Evolutionary conservation across 2,113 vertebrate genomes (phyloP).

Genomic region (Bostrychus sinensis): DNA sequence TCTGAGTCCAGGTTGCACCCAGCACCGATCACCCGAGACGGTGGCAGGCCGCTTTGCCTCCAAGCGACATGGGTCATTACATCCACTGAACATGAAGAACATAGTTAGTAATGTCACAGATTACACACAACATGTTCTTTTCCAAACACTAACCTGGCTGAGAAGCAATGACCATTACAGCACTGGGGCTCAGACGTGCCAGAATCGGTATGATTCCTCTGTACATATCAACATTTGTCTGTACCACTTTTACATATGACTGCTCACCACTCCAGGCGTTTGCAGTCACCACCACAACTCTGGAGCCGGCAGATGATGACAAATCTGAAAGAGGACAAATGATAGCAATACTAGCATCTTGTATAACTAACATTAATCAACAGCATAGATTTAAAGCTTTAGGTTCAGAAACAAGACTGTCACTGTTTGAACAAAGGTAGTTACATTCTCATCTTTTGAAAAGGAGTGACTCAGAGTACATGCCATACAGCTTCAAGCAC

Average conservation of each 20-base stretch:
- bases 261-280: constrained; percentile 90
- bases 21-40: constrained; percentile 86
- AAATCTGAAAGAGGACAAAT: constrained; percentile 71
- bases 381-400: neutral
- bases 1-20: constrained; percentile 93
- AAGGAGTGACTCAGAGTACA: neutral
- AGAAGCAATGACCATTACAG: constrained; percentile 88
- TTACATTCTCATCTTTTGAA: neutral
- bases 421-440: neutral
- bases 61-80: constrained; percentile 93
- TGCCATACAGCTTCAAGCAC: neutral
- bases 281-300: constrained; percentile 88
- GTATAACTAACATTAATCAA: neutral
- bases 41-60: constrained; percentile 90
- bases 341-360: neutral
- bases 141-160: constrained; percentile 80
- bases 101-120: neutral
- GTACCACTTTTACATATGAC: constrained; percentile 88
- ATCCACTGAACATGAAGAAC: constrained; percentile 82
- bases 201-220: constrained; percentile 84
- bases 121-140: neutral
- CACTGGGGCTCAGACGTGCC: constrained; percentile 82
- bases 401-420: no score
- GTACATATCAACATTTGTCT: constrained; percentile 93
- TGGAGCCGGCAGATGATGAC: constrained; percentile 85